These are phyloP conservation scores for Xerus inauris DNA, from an alignment of 2,113 vertebrate species.

Conservation along the genomic window DNA sequence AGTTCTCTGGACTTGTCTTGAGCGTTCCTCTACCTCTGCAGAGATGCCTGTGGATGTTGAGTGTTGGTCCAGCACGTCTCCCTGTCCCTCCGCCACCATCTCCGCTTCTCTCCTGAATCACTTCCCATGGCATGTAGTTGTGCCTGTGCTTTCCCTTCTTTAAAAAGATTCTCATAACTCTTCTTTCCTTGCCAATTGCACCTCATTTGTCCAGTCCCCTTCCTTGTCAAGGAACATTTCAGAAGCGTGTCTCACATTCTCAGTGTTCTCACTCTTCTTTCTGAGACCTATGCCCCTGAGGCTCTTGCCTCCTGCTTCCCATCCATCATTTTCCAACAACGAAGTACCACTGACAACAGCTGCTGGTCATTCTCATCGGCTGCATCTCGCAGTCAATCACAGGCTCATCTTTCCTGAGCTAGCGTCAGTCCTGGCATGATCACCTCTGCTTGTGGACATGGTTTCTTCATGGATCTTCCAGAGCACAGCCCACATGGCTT, in stretches of 20 bases:
- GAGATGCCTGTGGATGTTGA: rapidly evolving
- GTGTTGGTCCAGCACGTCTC: rapidly evolving
- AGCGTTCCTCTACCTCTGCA: neutral
- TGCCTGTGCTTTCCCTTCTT: neutral
- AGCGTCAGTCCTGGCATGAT: neutral
- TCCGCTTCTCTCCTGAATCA: rapidly evolving
- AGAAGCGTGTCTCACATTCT: neutral
- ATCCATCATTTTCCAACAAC: rapidly evolving
- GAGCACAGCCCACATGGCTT: neutral
- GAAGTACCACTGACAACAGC: too few relatives aligned
- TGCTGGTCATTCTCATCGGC: too few relatives aligned
- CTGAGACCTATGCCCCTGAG: neutral
- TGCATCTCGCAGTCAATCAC: neutral
- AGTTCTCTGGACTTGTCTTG: neutral
- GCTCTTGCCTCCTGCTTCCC: neutral
- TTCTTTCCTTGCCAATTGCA: neutral
- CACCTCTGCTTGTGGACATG: neutral
- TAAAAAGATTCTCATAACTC: neutral
- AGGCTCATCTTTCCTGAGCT: rapidly evolving
- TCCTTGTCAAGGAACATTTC: neutral
- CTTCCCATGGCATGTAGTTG: rapidly evolving
- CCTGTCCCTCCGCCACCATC: neutral
- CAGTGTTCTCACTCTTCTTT: neutral
- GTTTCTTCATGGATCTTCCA: neutral
- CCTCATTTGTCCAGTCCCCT: neutral